Percentiles rank a stretch among this genome's conserved stretches.
Conservation (phyloP, 2,113 vertebrate species). For the Felis chaus region DNA sequence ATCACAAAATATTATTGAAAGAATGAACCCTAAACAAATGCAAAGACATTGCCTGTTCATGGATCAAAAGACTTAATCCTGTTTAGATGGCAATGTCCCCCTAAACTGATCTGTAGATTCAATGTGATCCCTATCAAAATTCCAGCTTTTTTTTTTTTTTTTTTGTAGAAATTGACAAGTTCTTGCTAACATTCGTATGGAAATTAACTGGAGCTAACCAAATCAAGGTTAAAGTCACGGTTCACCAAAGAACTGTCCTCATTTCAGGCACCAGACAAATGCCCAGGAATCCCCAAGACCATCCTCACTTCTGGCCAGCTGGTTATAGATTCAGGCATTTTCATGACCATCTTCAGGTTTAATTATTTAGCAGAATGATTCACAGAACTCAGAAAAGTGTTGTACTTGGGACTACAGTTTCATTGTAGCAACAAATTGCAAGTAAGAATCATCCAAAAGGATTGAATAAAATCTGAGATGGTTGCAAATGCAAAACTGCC, state of each 20-base stretch:
- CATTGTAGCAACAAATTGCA: neutral
- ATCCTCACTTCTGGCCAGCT: neutral
- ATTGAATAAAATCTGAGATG: neutral
- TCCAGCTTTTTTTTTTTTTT: neutral
- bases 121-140: neutral
- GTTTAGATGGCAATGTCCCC: neutral
- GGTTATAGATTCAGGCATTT: neutral
- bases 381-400: neutral
- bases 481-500: neutral
- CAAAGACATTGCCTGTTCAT: neutral
- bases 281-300: neutral
- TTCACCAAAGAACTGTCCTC: neutral
- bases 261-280: neutral
- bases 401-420: neutral
- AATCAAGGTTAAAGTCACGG: neutral
- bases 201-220: neutral
- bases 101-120: neutral
- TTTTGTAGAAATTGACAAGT: neutral
- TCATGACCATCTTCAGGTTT: neutral
- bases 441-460: neutral
- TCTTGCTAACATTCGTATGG: neutral
- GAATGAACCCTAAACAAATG: neutral
- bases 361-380: neutral
- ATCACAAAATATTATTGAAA: neutral
- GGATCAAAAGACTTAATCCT: neutral